phyloP scores from a whole-genome alignment of 2,797 vertebrate genomes.

The Argyrosomus regius region DNA sequence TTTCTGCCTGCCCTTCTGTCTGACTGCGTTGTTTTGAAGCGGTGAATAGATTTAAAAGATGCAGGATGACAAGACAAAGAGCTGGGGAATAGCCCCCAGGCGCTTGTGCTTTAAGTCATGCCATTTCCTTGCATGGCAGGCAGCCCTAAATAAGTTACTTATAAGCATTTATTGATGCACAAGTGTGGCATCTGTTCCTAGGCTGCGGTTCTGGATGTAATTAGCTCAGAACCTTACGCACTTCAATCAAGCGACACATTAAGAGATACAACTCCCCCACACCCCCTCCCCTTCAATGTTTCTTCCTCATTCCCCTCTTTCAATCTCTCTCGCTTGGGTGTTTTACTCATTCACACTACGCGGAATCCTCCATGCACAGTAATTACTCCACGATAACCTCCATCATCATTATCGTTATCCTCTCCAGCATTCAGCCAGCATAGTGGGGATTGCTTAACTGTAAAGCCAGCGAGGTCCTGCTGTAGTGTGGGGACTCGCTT shows the following conservation, averaged over 20 bases:
- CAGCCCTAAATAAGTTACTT: constrained; percentile 90
- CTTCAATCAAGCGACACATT: constrained; percentile 86
- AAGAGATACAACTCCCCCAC: constrained; percentile 65
- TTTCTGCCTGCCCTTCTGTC: constrained; percentile 80
- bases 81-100: constrained; percentile 81
- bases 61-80: constrained; percentile 90
- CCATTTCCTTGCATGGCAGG: constrained; percentile 89
- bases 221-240: constrained; percentile 85
- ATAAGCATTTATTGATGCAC: constrained; percentile 90
- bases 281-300: constrained; percentile 43
- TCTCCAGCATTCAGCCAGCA: constrained; percentile 65
- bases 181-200: constrained; percentile 88
- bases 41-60: constrained; percentile 88
- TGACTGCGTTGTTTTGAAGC: constrained; percentile 85
- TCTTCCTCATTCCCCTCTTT: constrained; percentile 68
- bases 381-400: constrained; percentile 82
- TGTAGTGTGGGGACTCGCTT: constrained; percentile 38
- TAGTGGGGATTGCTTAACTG: constrained; percentile 63
- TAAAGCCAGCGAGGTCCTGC: constrained; percentile 62
- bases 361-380: constrained; percentile 78
- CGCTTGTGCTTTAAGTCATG: constrained; percentile 87
- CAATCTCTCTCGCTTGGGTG: constrained; percentile 71
- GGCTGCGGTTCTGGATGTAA: constrained; percentile 83
- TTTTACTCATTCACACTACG: constrained; percentile 79
- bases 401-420: constrained; percentile 81